These are phyloP conservation scores for Prosapia bicincta DNA, from an alignment of 2,888 invertebrate genomes.

Conservation along the genomic window DNA sequence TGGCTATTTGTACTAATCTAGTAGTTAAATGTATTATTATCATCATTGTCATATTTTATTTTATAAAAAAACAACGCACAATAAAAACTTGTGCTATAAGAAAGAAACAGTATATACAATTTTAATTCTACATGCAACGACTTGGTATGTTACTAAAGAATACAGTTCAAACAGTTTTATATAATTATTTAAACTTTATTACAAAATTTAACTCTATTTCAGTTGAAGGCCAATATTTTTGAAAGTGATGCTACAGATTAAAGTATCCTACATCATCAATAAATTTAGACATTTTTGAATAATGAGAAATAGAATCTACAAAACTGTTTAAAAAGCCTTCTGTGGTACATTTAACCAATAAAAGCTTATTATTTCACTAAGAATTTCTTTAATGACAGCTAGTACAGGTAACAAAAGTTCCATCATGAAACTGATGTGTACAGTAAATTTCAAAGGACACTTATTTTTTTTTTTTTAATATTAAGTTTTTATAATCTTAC, in stretches of 20 bases:
- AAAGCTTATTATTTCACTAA: neutral
- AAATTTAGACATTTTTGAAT: too few relatives aligned
- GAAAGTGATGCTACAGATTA: too few relatives aligned
- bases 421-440: too few relatives aligned
- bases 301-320: neutral
- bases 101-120: slow-evolving; percentile 20
- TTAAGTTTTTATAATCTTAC: too few relatives aligned
- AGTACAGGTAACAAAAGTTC: too few relatives aligned
- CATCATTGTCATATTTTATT: slow-evolving; percentile 18
- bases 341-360: neutral
- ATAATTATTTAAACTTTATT: neutral
- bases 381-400: neutral
- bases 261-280: too few relatives aligned
- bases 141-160: neutral
- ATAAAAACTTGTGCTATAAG: slow-evolving; percentile 16
- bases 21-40: slow-evolving; percentile 7
- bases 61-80: slow-evolving; percentile 20
- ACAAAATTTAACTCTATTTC: neutral
- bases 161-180: neutral
- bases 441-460: too few relatives aligned
- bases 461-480: too few relatives aligned
- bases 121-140: neutral
- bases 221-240: neutral
- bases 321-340: neutral
- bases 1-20: neutral